Base-by-base conservation (phyloP, 2,888 invertebrate species). In the Pharmacophagus antenor region DNA sequence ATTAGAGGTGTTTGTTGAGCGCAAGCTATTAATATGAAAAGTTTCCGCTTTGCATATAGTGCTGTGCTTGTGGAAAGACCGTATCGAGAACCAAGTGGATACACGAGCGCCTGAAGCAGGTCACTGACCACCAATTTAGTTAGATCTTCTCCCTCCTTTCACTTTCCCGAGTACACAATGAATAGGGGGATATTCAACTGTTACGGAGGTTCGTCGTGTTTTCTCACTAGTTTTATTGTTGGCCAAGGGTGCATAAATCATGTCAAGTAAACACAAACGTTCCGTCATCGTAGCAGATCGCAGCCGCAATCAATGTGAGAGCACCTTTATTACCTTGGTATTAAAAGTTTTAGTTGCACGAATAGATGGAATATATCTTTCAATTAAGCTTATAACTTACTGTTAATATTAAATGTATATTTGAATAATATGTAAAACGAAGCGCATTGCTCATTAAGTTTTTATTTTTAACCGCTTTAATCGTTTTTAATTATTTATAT, bases 81-180 rank as follows among this genome's bases (percentile, higher is more conserved):
- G 75, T 87, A 86, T 85, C 85, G 72, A 68, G 55, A 46, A 50
- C 21, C 72, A 69, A 69, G 68, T 68, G 72, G 73, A 70, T 73
- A 80, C 85, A 87, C 84, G 84, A 86, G 78, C 81, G 84, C 86
- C 80, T 69, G 69, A 71, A 79, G 87, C 83, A 67, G 68, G 65
- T 64, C 66, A 64, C 64, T 64, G 65, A 63, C 65, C 68, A 69
- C 84, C 76, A 78, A 63, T 64, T 37, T 70, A 70, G 56, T 56
- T 56, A 70, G 79, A 76, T 66, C 77, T 70, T 50, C 56, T 62
- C 64, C 61, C 63, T 56, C 61, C 62, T 64, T 63, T 47, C 60
- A 56, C 63, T 63, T 63, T 62, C 52, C 56, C 61, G 72, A 72
- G 64, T 44, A 20, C 4, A 54, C 61, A 27, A 58, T 62, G 58